Base-by-base conservation (phyloP, 2,797 vertebrate species). In the Labroides dimidiatus region DNA sequence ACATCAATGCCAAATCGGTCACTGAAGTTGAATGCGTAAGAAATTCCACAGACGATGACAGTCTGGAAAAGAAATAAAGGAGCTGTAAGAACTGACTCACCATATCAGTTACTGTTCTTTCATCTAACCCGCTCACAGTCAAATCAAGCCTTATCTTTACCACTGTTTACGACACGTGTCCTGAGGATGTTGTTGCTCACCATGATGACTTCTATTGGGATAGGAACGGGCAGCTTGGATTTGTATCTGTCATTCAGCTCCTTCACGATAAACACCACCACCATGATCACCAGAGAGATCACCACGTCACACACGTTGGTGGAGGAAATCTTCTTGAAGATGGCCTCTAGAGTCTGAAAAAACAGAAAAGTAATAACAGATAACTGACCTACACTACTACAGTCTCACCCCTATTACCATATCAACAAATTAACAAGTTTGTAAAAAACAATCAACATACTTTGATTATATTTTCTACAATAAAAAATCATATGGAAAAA, bases 161-260 rank as follows among this genome's bases (percentile, higher is more conserved):
- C 2, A 21, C 36, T 45, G n/a, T 39, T 64, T 21, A 3, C 0
- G 0, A 3, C 6, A 17, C 9, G n/a, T 16, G 11, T 2, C 41
- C 30, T 41, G 19, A 24, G 0, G 20, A 2, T 16, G 37, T 56
- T 10, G 19, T 56, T 64, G 5, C 61, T 97, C 92, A 99, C 97
- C 96, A 98, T 89, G 49, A 99, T 91, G 52, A 99, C 93, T 82
- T 99, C 98, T 2, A 99, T 96, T 0, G 98, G 98, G 62, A 99
- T 96, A 6, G 98, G 96, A 30, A 96, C 84, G 0, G 96, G 97
- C 39, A 99, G 92, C 82, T 96, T 97, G 72, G 93, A 90, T 90
- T 94, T 97, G 84, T 84, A 99, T 77, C 91, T 92, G 24, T 99
- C 94, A 0, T 99, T 99, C 17, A 99, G 39, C 90, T 98, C 97